Evolutionary conservation across 1,140 invertebrate genomes (phyloP), one percentile per base, ranked within the genome.

Genomic region (Drosophila tristis): DNA sequence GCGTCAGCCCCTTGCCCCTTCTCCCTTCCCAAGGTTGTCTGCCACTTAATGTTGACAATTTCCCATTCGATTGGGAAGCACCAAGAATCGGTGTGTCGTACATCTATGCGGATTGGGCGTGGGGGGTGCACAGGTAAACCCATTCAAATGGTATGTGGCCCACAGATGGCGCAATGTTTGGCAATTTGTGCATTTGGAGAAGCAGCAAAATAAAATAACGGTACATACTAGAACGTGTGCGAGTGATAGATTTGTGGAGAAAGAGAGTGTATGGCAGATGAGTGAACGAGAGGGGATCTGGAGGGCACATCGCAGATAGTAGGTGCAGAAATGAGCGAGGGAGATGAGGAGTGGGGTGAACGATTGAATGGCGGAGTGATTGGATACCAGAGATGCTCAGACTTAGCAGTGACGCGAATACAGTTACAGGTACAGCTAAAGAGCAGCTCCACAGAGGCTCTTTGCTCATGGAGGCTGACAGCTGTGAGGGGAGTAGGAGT

Each of bases 21-120:
- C n/a, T 42, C 39, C 29, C 35, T 13, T 13, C 15, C 15, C 49
- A 26, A 72, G 68, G 72, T 65, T 87, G 82, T 57, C 79, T 79
- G 67, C 63, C 84, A 79, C 84, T 62, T 89, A 89, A 89, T 89
- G 84, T 89, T 89, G 85, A 90, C 84, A 89, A 84, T 89, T 89
- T 89, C 80, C 84, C 80, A 82, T 90, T 89, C 70, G 84, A 77
- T 76, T 75, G 72, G 67, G 62, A 60, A 71, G 63, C 56, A 63
- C 57, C 65, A 59, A 67, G 79, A 82, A 89, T 23, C 23, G 4
- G 23, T 23, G 2, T 23, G 23, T 2, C 23, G 23, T 29, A 6
- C 29, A 9, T 31, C 9, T 80, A 76, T 89, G 16, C 35, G 43
- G 35, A 25, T 51, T 20, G 48, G 6, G 31, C 45, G 35, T 62